Conservation (phyloP, 2,113 vertebrate genomes). For the Melanerpes aurifrons region DNA sequence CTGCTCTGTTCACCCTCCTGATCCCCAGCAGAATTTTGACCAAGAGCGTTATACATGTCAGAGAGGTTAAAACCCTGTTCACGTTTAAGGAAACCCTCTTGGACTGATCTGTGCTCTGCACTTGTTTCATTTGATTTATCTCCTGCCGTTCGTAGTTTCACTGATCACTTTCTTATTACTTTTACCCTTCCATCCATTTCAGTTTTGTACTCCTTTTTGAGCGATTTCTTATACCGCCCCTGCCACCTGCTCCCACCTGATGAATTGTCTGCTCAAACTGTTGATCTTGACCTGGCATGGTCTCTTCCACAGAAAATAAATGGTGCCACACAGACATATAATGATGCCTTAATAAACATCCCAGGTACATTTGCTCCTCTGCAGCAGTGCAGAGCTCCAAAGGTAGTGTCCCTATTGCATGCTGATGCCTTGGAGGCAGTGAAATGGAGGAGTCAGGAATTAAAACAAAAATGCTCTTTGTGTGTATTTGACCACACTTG, state of each 20-base stretch:
- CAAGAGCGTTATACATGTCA: background rate
- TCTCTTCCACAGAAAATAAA: conserved; percentile 73
- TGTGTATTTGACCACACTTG: background rate
- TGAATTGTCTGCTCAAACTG: conserved; percentile 69
- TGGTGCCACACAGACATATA: conserved; percentile 59
- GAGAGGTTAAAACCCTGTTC: background rate
- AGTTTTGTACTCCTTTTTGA: conserved; percentile 51
- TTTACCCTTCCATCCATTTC: conserved; percentile 73
- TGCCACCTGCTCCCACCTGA: conserved; percentile 74
- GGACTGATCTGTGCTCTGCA: conserved; percentile 1
- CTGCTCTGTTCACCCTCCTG: background rate
- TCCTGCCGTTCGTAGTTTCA: conserved; percentile 64
- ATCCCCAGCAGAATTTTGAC: background rate
- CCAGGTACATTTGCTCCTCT: conserved; percentile 23
- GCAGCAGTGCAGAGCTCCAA: conserved; percentile 11
- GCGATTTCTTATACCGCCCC: conserved; percentile 56
- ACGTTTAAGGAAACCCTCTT: conserved; percentile 11
- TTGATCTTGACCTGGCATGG: conserved; percentile 73
- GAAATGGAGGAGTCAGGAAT: background rate
- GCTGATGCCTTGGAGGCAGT: background rate
- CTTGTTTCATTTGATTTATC: conserved; percentile 67
- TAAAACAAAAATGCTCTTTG: background rate
- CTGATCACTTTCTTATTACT: conserved; percentile 79
- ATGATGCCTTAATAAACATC: conserved; percentile 74
- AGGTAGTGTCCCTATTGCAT: background rate